A percentile compares a stretch with the other conserved stretches of the same genome.
phyloP scores from a whole-genome alignment of 1,140 invertebrate genomes.

The Daktulosphaira vitifoliae region DNA sequence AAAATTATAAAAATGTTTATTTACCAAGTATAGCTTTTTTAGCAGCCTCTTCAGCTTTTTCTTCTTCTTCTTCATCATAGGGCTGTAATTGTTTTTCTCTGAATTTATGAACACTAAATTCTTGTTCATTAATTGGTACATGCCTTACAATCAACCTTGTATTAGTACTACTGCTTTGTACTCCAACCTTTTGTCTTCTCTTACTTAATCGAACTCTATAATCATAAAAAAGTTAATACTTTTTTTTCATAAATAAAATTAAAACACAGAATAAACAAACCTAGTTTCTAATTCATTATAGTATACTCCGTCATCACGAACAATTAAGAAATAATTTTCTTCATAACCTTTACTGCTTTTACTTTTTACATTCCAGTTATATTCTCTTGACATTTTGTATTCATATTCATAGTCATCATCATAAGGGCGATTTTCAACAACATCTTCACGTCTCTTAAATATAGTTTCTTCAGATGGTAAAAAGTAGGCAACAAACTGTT shows the following conservation, averaged over 20 bases:
- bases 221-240: slow-evolving; percentile 1
- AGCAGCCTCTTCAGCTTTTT: slow-evolving; percentile 48
- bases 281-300: slow-evolving; percentile 96
- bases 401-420: slow-evolving; percentile 88
- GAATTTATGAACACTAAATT: slow-evolving; percentile 77
- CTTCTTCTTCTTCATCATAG: slow-evolving; percentile 64
- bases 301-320: slow-evolving; percentile 82
- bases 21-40: slow-evolving; percentile 34
- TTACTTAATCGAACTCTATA: slow-evolving; percentile 79
- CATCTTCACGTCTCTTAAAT: slow-evolving; percentile 74
- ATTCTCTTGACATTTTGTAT: slow-evolving; percentile 90
- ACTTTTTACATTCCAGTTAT: slow-evolving; percentile 98
- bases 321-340: slow-evolving; percentile 96
- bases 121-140: slow-evolving; percentile 71
- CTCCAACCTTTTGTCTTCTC: slow-evolving; percentile 66
- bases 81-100: slow-evolving; percentile 82
- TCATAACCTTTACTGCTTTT: slow-evolving; percentile 96
- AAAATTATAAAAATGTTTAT: no score
- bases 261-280: slow-evolving; percentile 41
- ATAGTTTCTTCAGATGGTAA: slow-evolving; percentile 88
- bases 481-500: slow-evolving; percentile 98
- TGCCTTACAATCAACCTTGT: slow-evolving; percentile 80
- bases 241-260: not conserved
- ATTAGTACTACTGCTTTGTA: slow-evolving; percentile 63
- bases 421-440: slow-evolving; percentile 68